Base-by-base conservation (phyloP, 2,113 vertebrate genomes). In the Heterotis niloticus region DNA sequence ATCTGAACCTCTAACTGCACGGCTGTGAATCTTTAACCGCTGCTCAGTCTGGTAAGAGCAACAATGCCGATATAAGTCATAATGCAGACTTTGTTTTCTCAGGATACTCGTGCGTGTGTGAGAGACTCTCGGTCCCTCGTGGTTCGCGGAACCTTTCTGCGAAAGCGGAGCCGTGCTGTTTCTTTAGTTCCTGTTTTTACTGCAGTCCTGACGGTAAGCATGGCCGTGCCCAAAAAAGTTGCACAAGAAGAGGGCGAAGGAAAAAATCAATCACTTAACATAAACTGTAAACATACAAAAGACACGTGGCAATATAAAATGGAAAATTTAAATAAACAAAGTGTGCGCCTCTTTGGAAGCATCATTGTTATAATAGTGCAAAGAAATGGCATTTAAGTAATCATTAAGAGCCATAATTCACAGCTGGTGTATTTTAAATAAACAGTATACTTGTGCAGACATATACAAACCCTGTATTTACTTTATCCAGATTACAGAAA, bases 281-380 rank as follows among this genome's bases (percentile, higher is more conserved):
- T 89, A 89, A 88, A 90, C 91, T 92, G 86, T 91, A 93, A 93
- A 93, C 92, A 93, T 83, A 85, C 87, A 79, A 89, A 92, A 88
- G 92, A 92, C 91, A 91, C 69, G 78, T 88, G 87, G 91, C 90
- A 92, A 92, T 92, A 92, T 92, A 93, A 93, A 93, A 92, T 92
- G 89, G 91, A 92, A 92, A 92, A 91, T 91, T 93, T 86, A 93
- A 93, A 93, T 93, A 93, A 93, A 93, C 92, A 93, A 84, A 44
- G 82, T 82, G 83, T 5, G 65, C 84, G 87, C 84, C 88, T 92
- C 91, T 91, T 93, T 91, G 89, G 86, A 92, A 87, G 89, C 91
- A 88, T 84, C 84, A 79, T 82, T 88, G 86, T 86, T 91, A 92
- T 90, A 91, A 90, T 85, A 90, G 86, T 88, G 88, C 89, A 89